phyloP scores from a whole-genome alignment of 2,113 vertebrate species.

The Porphyrio hochstetteri region DNA sequence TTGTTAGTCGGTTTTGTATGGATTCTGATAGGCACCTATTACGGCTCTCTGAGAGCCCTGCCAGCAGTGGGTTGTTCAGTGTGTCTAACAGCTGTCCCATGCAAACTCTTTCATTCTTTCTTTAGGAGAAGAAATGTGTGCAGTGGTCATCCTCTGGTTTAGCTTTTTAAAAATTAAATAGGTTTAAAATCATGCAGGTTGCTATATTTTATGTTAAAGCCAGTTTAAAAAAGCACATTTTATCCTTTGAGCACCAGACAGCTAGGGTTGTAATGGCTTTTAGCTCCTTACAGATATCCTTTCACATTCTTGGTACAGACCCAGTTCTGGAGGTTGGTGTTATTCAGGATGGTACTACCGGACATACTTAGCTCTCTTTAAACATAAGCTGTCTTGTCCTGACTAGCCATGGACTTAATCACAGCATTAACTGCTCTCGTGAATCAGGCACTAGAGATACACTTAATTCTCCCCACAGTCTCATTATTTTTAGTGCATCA shows the following conservation, averaged over 20 bases:
- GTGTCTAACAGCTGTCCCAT: neutral
- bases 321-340: neutral
- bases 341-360: neutral
- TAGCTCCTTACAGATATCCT: neutral
- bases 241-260: neutral
- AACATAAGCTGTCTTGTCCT: conserved; percentile 44
- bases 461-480: conserved; percentile 35
- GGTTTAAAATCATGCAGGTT: neutral
- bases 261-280: neutral
- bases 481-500: conserved; percentile 24
- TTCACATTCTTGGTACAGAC: neutral
- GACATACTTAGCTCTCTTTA: conserved; percentile 53
- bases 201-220: neutral
- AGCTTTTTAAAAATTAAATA: neutral
- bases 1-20: neutral
- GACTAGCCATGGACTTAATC: conserved; percentile 56
- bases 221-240: neutral
- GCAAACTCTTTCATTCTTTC: neutral
- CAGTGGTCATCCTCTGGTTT: neutral
- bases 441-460: conserved; percentile 33
- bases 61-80: neutral
- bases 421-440: conserved; percentile 46
- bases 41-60: neutral
- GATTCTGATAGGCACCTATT: conserved; percentile 1
- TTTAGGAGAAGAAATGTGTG: neutral